Evolutionary conservation across 2,113 vertebrate species (phyloP).

Genomic region (Xiphophorus couchianus): DNA sequence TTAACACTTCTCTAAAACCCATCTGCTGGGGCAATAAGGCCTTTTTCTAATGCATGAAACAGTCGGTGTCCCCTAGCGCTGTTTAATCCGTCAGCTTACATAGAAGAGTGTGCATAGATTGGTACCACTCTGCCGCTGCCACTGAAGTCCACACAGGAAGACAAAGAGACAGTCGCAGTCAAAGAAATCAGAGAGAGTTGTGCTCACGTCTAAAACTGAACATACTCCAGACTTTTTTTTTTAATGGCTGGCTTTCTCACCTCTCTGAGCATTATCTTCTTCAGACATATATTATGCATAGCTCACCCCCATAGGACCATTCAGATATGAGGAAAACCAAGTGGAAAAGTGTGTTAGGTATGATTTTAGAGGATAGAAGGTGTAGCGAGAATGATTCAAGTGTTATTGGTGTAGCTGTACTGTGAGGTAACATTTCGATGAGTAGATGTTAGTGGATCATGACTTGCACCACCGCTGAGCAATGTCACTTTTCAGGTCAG

Average conservation of each 20-base stretch:
- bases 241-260: constrained; percentile 24
- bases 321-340: constrained; percentile 51
- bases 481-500: constrained; percentile 23
- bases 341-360: constrained; percentile 67
- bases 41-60: constrained; percentile 35
- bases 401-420: constrained; percentile 11
- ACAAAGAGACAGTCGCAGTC: constrained; percentile 32
- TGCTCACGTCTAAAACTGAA: constrained; percentile 35
- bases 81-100: constrained; percentile 60
- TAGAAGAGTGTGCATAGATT: constrained; percentile 36
- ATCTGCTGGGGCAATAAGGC: constrained; percentile 59
- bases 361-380: constrained; percentile 61
- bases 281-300: constrained; percentile 12
- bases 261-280: background rate
- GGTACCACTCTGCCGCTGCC: constrained; percentile 22
- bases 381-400: constrained; percentile 30
- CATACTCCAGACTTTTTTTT: constrained; percentile 49
- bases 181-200: constrained; percentile 49
- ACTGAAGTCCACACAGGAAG: constrained; percentile 11
- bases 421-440: constrained; percentile 57
- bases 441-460: constrained; percentile 29
- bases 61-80: constrained; percentile 42
- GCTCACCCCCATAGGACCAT: constrained; percentile 14
- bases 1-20: constrained; percentile 50
- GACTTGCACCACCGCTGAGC: constrained; percentile 1